These are phyloP conservation scores for Onthophagus taurus DNA, from an alignment of 1,140 invertebrate species.

Conservation along the genomic window DNA sequence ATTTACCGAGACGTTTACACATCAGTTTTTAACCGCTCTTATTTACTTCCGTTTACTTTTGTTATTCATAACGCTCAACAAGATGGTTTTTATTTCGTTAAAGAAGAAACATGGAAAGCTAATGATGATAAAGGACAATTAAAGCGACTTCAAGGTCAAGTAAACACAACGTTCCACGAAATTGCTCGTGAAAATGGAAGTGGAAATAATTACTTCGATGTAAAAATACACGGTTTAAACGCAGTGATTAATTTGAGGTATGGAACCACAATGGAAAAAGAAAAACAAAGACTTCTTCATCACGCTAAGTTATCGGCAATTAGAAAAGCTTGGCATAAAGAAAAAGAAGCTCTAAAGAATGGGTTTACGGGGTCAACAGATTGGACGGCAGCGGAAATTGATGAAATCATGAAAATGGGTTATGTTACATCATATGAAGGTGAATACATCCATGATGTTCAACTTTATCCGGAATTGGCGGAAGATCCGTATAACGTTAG, in stretches of 20 bases:
- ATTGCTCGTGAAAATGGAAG: constrained; percentile 57
- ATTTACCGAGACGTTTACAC: constrained; percentile 89
- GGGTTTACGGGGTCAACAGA: constrained; percentile 64
- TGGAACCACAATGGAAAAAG: constrained; percentile 80
- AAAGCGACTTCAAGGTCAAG: constrained; percentile 77
- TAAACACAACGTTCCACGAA: constrained; percentile 90
- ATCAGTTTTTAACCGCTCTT: constrained; percentile 86
- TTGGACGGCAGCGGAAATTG: constrained; percentile 69
- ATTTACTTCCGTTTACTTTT: constrained; percentile 79
- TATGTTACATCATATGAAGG: constrained; percentile 77
- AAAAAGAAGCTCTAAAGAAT: constrained; percentile 70
- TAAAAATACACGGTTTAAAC: constrained; percentile 76
- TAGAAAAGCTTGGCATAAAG: constrained; percentile 84
- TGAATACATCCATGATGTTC: constrained; percentile 83
- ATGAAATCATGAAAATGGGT: constrained; percentile 71
- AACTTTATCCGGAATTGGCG: constrained; percentile 80
- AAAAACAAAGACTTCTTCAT: constrained; percentile 76
- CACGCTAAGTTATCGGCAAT: constrained; percentile 79
- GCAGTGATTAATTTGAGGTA: constrained; percentile 78
- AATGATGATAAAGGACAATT: constrained; percentile 80
- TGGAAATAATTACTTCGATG: constrained; percentile 61
- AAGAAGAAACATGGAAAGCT: constrained; percentile 79
- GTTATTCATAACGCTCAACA: constrained; percentile 80
- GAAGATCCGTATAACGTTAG: constrained; percentile 93
- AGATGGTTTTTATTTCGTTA: constrained; percentile 92